These are phyloP conservation scores for Piliocolobus tephrosceles DNA, from an alignment of 2,113 vertebrate species.

Conservation along the genomic window DNA sequence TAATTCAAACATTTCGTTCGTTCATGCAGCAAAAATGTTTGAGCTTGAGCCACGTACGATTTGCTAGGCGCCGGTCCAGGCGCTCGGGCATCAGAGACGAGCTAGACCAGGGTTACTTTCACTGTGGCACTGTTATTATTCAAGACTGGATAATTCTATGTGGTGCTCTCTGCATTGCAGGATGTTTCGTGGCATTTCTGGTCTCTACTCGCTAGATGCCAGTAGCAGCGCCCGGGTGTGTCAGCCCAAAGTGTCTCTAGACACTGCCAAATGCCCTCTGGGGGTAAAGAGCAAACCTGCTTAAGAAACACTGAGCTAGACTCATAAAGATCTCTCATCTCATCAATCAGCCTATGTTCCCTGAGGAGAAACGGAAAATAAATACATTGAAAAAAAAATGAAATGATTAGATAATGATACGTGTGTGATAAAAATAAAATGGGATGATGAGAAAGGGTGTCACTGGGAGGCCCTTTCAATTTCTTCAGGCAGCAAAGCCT, in stretches of 20 bases:
- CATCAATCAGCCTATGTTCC: background rate
- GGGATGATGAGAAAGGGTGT: background rate
- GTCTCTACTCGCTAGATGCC: background rate
- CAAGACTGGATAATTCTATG: background rate
- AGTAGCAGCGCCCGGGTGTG: background rate
- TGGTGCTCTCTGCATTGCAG: background rate
- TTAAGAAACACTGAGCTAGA: background rate
- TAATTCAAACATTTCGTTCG: slow-evolving; percentile 39
- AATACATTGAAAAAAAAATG: background rate
- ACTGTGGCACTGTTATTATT: background rate
- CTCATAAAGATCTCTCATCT: background rate
- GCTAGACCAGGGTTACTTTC: background rate
- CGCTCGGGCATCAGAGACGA: background rate
- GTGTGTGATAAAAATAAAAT: background rate
- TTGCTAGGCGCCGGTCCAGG: background rate
- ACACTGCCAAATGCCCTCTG: background rate
- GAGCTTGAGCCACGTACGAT: background rate
- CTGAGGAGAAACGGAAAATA: background rate
- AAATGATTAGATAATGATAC: background rate
- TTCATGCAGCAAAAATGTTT: slow-evolving; percentile 40
- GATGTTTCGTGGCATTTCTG: background rate
- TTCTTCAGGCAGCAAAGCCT: background rate
- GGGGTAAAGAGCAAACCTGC: background rate
- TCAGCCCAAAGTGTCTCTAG: background rate
- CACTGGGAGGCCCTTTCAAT: background rate